Base-by-base conservation (phyloP, 92 coral and sea anemone species). In the Galaxea fascicularis region DNA sequence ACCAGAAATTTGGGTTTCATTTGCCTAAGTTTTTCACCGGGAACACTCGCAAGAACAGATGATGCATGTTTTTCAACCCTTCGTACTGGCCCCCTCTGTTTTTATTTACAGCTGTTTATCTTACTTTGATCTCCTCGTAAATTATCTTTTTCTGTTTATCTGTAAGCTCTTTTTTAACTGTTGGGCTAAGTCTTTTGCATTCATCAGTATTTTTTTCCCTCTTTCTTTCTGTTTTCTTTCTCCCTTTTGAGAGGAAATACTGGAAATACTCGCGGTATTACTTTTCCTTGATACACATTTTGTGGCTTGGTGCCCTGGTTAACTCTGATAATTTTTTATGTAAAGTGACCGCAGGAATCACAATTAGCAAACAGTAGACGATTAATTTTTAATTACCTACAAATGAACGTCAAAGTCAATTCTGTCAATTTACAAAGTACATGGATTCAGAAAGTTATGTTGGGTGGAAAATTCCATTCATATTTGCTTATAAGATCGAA, bases 311-410 rank as follows among this genome's bases (percentile, higher is more conserved):
- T 46, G 51, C 63, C 75, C 67, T 12, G 28, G 49, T 51, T 4
- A 65, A 46, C 47, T 64, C 45, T 64, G 63, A 13, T n/a, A 26
- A 49, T 47, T 20, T 39, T 70, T 39, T 51, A 79, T 49, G 83
- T 39, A 28, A 49, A 52, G 24, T 28, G 76, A 22, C 64, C 63
- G 44, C 45, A 65, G 14, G 84, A 79, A 65, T 65, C 59, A 30
- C 49, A 30, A 79, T 79, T 28, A 46, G 84, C 63, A 51, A 51
- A 53, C 74, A 47, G 30, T 47, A 58, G 21, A 22, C 25, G 66
- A 79, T 79, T 66, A 79, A 79, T 79, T 79, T 79, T 79, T 79
- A 79, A 79, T 79, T 30, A 79, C 45, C 52, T 66, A 41, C 84
- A 79, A 65, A 65, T 51, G 28, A 21, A 39, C 8, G 65, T 79